Evolutionary conservation across 2,113 vertebrate species (phyloP).

Genomic region (Lucifuga dentata): DNA sequence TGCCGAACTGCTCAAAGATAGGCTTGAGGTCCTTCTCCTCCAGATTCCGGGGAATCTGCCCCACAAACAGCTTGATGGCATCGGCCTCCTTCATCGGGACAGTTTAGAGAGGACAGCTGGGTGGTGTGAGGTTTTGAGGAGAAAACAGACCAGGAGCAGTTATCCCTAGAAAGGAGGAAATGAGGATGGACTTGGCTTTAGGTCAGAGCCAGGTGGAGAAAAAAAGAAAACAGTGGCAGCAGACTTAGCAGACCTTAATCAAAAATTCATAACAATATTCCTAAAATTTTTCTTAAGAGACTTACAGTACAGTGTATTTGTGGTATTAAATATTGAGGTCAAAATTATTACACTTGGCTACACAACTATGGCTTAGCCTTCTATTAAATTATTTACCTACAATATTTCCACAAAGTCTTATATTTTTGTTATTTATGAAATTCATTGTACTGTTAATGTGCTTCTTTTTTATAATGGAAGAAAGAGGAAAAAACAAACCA

Average conservation of each 20-base stretch:
- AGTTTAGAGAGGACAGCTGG: slow-evolving; percentile 74
- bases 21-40: slow-evolving; percentile 95
- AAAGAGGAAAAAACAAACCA: not conserved
- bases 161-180: slow-evolving; percentile 57
- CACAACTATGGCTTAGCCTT: too few relatives aligned
- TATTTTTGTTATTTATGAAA: not conserved
- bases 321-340: not conserved
- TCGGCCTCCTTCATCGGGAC: slow-evolving; percentile 96
- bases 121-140: slow-evolving; percentile 50
- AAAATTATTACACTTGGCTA: not conserved
- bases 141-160: slow-evolving; percentile 61
- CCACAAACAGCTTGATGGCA: slow-evolving; percentile 96
- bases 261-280: not conserved
- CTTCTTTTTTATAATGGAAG: not conserved
- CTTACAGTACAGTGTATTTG: too few relatives aligned
- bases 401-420: too few relatives aligned
- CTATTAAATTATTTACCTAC: too few relatives aligned
- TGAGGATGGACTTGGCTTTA: slow-evolving; percentile 43
- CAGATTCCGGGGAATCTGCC: slow-evolving; percentile 94
- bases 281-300: not conserved
- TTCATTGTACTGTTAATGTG: not conserved
- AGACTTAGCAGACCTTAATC: not conserved
- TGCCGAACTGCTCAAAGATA: slow-evolving; percentile 94
- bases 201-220: slow-evolving; percentile 22
- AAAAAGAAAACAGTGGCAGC: slow-evolving; percentile 10